These are phyloP conservation scores for Proisotoma minuta DNA, from an alignment of 2,888 invertebrate genomes.

Conservation along the genomic window DNA sequence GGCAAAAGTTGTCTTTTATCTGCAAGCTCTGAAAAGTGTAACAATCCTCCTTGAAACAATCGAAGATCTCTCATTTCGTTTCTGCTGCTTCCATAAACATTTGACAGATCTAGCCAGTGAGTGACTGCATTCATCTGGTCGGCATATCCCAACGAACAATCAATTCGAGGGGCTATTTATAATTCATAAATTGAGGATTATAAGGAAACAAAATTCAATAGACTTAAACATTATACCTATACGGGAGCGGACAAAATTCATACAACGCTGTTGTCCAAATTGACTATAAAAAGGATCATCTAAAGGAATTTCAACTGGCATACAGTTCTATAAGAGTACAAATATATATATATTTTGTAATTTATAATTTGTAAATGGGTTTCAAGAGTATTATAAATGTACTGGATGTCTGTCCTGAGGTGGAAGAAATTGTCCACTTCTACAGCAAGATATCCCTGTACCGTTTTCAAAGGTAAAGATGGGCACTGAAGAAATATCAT, in stretches of 20 bases:
- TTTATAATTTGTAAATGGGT: no score
- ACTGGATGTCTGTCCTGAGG: constrained; percentile 39
- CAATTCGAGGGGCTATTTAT: constrained; percentile 63
- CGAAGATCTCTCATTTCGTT: constrained; percentile 64
- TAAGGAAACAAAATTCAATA: no score
- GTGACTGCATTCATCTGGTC: constrained; percentile 70
- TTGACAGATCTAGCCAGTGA: constrained; percentile 66
- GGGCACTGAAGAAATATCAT: constrained; percentile 20
- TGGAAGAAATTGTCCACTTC: constrained; percentile 35
- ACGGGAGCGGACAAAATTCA: no score
- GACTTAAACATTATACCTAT: no score
- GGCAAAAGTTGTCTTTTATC: constrained; percentile 33
- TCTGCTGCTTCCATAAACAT: constrained; percentile 73
- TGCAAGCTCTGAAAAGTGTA: constrained; percentile 25
- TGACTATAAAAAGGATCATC: constrained; percentile 43
- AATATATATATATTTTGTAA: no score
- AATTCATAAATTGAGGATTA: no score
- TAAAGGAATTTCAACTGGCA: constrained; percentile 46
- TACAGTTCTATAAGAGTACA: constrained; percentile 28
- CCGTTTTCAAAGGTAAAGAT: constrained; percentile 34
- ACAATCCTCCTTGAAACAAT: constrained; percentile 61
- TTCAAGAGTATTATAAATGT: no score
- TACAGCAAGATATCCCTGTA: constrained; percentile 48
- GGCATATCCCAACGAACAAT: constrained; percentile 60
- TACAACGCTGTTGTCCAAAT: constrained; percentile 53